Evolutionary conservation across 2,113 vertebrate species (phyloP).

Genomic region (Marmota monax): DNA sequence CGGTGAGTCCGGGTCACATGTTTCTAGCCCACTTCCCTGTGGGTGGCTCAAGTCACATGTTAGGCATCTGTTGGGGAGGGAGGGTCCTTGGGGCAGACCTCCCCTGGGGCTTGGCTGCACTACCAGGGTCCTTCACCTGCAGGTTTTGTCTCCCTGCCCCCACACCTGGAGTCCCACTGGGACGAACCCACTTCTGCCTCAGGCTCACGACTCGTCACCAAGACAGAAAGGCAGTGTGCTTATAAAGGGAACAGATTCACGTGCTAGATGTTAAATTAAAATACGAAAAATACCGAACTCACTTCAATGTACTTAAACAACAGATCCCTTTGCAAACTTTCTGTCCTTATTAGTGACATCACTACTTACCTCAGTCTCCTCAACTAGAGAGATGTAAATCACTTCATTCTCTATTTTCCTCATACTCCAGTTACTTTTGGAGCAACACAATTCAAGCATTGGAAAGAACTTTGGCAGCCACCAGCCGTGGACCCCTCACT

Average conservation of each 20-base stretch:
- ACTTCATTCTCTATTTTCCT: background rate
- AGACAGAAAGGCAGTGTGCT: background rate
- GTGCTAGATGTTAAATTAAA: background rate
- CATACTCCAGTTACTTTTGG: background rate
- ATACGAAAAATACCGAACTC: background rate
- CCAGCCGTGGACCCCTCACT: background rate
- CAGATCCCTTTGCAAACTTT: background rate
- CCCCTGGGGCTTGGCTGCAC: too few relatives aligned
- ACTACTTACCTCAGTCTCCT: background rate
- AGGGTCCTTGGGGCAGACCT: too few relatives aligned
- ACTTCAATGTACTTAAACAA: background rate
- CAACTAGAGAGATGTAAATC: background rate
- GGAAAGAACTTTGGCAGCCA: background rate
- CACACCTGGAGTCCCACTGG: background rate
- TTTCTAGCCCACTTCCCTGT: too few relatives aligned
- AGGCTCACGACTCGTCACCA: background rate
- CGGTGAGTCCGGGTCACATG: too few relatives aligned
- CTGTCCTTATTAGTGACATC: background rate
- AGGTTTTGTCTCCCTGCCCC: background rate
- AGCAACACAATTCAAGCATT: background rate
- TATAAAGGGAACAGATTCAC: background rate
- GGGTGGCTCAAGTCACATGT: too few relatives aligned
- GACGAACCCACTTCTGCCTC: background rate
- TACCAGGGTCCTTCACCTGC: too few relatives aligned
- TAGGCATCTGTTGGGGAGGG: too few relatives aligned